phyloP scores from a whole-genome alignment of 2,888 invertebrate species.

The Gastrophysa polygoni region DNA sequence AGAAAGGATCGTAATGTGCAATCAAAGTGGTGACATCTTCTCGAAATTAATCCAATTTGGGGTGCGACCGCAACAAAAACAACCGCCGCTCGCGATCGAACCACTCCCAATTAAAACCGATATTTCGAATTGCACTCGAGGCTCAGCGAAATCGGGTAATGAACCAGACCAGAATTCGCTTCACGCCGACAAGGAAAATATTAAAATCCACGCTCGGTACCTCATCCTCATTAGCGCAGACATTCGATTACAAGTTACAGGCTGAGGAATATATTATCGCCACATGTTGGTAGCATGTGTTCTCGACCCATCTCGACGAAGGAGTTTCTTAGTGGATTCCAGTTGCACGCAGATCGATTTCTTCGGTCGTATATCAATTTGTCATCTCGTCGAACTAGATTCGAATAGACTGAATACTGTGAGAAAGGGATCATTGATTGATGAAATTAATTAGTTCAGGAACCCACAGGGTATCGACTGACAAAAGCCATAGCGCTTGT shows the following conservation, averaged over 20 bases:
- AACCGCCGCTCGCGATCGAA: no score
- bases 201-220: constrained; percentile 18
- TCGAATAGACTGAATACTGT: no score
- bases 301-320: background rate
- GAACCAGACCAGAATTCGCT: constrained; percentile 20
- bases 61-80: no score
- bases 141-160: constrained; percentile 21
- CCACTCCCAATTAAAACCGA: constrained; percentile 23
- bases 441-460: no score
- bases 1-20: no score
- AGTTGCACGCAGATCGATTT: background rate
- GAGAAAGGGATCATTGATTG: no score
- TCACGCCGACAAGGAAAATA: constrained; percentile 21
- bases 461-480: no score
- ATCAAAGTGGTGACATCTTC: no score
- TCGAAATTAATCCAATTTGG: no score
- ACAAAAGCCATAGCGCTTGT: no score
- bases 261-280: constrained; percentile 12
- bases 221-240: constrained; percentile 24
- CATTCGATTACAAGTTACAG: constrained; percentile 22
- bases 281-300: constrained; percentile 17
- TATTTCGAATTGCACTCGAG: constrained; percentile 16
- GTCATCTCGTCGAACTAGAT: no score
- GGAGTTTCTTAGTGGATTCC: background rate
- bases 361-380: no score